Conservation (phyloP, 2,888 invertebrate genomes). For the Cacoxenus indagator region DNA sequence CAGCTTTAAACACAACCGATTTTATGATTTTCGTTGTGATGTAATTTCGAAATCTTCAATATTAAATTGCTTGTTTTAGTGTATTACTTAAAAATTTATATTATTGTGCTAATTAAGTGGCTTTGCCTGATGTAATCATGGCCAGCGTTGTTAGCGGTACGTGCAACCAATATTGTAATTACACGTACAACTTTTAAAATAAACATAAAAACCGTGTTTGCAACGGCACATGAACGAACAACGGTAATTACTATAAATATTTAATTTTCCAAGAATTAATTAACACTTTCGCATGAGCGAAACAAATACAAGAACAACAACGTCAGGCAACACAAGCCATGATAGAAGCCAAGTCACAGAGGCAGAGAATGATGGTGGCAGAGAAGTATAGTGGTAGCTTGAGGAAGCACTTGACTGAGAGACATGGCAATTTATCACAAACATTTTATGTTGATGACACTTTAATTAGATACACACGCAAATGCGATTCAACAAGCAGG, state of each 20-base stretch:
- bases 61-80: too few species aligned
- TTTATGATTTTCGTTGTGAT: too few species aligned
- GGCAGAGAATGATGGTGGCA: neutral
- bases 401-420: slow-evolving; percentile 5
- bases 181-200: too few species aligned
- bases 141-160: too few species aligned
- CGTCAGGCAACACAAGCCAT: neutral
- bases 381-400: neutral
- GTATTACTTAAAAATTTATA: too few species aligned
- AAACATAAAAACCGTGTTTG: neutral
- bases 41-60: too few species aligned
- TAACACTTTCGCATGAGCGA: slow-evolving; percentile 52
- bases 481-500: slow-evolving; percentile 30
- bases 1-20: too few species aligned
- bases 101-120: too few species aligned
- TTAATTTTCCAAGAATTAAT: slow-evolving; percentile 58
- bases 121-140: too few species aligned
- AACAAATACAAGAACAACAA: slow-evolving; percentile 54
- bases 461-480: slow-evolving; percentile 63
- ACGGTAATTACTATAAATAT: slow-evolving; percentile 25
- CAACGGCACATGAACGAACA: neutral
- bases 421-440: slow-evolving; percentile 64
- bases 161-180: too few species aligned
- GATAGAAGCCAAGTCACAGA: neutral
- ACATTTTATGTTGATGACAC: slow-evolving; percentile 60